phyloP scores from a whole-genome alignment of 2,113 vertebrate species.

The Prolemur simus region DNA sequence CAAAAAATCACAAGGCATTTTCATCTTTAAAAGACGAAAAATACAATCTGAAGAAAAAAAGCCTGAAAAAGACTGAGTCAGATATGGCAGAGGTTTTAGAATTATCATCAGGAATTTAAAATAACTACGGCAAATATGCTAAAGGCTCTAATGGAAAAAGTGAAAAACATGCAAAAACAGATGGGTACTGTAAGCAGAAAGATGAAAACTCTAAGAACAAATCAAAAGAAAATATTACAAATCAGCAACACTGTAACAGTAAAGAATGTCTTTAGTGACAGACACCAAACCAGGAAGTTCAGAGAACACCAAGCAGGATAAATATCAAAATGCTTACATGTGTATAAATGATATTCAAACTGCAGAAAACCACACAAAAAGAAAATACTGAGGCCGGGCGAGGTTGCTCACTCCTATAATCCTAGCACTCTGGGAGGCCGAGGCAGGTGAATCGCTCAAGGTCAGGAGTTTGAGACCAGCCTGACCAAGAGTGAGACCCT shows the following conservation, averaged over 20 bases:
- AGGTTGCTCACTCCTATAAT: too few species aligned
- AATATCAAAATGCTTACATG: not conserved
- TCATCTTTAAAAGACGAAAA: not conserved
- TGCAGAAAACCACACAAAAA: not conserved
- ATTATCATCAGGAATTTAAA: not conserved
- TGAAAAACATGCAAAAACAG: not conserved
- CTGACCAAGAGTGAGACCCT: too few species aligned
- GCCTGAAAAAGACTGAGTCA: not conserved
- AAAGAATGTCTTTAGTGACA: not conserved
- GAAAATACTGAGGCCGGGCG: not conserved
- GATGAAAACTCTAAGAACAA: not conserved
- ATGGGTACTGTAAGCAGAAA: not conserved
- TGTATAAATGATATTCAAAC: not conserved
- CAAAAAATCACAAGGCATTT: not conserved
- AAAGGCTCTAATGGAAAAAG: not conserved
- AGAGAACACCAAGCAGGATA: not conserved
- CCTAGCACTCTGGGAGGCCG: too few species aligned
- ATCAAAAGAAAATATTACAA: not conserved
- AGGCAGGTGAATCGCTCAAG: too few species aligned
- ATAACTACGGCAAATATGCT: not conserved
- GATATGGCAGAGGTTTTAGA: not conserved
- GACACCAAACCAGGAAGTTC: not conserved
- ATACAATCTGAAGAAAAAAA: not conserved
- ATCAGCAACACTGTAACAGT: not conserved
- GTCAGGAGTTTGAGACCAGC: too few species aligned